Percentiles rank a stretch among this genome's conserved stretches.
phyloP scores from a whole-genome alignment of 2,113 vertebrate species.

The Ageneiosus marmoratus region DNA sequence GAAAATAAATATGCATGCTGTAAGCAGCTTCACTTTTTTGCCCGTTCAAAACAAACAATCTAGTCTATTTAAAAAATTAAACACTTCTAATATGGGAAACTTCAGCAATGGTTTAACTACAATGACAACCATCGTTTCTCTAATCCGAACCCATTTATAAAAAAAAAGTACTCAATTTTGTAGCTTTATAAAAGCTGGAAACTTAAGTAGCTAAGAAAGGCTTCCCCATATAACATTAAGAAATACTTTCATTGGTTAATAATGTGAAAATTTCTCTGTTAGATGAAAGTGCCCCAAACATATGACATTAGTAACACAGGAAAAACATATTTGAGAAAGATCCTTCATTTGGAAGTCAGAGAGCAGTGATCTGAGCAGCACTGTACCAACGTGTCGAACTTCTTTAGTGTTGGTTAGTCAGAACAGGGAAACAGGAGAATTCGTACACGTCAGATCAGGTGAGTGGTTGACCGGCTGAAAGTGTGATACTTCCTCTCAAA shows the following conservation, averaged over 20 bases:
- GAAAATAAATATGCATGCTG: conserved; percentile 65
- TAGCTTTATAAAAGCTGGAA: conserved; percentile 75
- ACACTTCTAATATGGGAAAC: neutral
- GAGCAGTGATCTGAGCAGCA: conserved; percentile 17
- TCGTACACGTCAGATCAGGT: conserved; percentile 81
- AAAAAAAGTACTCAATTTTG: conserved; percentile 45
- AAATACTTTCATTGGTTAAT: conserved; percentile 59
- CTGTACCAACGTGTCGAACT: conserved; percentile 27
- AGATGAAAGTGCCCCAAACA: conserved; percentile 39
- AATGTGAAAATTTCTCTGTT: conserved; percentile 37
- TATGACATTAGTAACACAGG: conserved; percentile 18
- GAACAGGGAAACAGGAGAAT: neutral
- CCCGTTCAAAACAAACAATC: conserved; percentile 7
- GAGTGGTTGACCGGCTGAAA: conserved; percentile 90
- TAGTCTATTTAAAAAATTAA: conserved; percentile 3
- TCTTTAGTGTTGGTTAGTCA: neutral
- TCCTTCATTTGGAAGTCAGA: conserved; percentile 50
- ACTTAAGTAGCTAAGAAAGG: conserved; percentile 40
- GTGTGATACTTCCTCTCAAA: conserved; percentile 94
- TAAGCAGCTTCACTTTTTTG: conserved; percentile 47
- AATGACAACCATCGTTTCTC: neutral
- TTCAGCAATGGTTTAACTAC: conserved; percentile 24
- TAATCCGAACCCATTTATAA: conserved; percentile 35
- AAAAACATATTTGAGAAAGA: conserved; percentile 2
- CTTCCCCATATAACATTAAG: conserved; percentile 46